phyloP scores from a whole-genome alignment of 1,140 invertebrate genomes.

The Drosophila orosa region DNA sequence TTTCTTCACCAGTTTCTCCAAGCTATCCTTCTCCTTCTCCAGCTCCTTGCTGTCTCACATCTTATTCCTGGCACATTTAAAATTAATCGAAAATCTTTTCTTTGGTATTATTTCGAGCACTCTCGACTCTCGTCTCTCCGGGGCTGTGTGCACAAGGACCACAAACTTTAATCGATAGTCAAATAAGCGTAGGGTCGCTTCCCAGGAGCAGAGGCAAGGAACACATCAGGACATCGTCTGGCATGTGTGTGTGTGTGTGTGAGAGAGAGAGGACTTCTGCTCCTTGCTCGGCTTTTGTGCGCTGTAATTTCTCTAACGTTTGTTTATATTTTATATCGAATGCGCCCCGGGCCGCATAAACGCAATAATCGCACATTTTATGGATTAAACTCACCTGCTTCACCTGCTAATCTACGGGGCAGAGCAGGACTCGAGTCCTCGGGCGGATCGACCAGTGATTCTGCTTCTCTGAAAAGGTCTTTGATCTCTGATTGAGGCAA shows the following conservation, averaged over 20 bases:
- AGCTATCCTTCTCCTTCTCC: background rate
- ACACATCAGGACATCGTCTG: conserved; percentile 26
- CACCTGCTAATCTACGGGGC: conserved; percentile 66
- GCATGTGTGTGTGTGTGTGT: conserved; percentile 22
- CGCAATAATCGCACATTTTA: conserved; percentile 83
- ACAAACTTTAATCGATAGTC: conserved; percentile 81
- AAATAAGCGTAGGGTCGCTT: conserved; percentile 56
- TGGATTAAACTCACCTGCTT: conserved; percentile 80
- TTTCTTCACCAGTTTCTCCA: background rate
- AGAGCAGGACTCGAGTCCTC: conserved; percentile 21
- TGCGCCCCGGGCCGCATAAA: conserved; percentile 74
- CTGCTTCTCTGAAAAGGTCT: background rate
- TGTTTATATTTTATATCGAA: conserved; percentile 83
- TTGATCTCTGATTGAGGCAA: background rate
- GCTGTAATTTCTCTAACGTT: conserved; percentile 80
- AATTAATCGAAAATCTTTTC: conserved; percentile 80
- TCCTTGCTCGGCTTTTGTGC: conserved; percentile 60
- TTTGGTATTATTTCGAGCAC: conserved; percentile 42
- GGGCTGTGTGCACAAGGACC: conserved; percentile 68
- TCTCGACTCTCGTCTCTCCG: conserved; percentile 20
- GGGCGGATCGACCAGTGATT: conserved; percentile 1
- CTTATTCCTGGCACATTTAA: conserved; percentile 50
- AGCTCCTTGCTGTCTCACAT: background rate
- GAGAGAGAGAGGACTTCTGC: conserved; percentile 6
- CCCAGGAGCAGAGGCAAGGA: background rate